Conservation (phyloP, 2,797 vertebrate genomes). For the Enoplosus armatus region DNA sequence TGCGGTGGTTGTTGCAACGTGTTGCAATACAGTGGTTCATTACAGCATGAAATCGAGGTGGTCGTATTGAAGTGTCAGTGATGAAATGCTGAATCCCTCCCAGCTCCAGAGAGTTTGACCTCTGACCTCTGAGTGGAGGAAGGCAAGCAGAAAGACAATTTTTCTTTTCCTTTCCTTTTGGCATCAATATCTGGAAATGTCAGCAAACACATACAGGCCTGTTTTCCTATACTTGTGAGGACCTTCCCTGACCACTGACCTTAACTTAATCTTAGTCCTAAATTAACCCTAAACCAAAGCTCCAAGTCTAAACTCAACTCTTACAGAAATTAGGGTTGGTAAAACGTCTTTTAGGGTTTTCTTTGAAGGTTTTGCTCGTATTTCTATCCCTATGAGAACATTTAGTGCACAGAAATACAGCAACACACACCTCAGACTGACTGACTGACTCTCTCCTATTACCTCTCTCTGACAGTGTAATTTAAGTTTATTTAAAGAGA, state of each 20-base stretch:
- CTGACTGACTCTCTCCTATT: neutral
- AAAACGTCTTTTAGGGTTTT: no score
- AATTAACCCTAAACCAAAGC: neutral
- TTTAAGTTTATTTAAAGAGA: neutral
- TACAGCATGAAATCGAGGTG: rapidly evolving
- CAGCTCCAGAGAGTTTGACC: conserved; percentile 7
- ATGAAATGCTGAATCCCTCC: neutral
- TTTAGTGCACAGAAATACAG: neutral
- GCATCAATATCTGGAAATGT: neutral
- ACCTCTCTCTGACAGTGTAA: neutral
- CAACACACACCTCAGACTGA: neutral
- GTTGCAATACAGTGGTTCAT: neutral
- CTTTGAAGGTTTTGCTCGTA: neutral
- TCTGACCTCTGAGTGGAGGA: conserved; percentile 10
- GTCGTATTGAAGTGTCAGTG: neutral
- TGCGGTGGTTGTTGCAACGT: neutral
- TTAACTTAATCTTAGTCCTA: neutral
- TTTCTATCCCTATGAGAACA: neutral
- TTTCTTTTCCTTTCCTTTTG: neutral
- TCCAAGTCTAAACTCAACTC: neutral
- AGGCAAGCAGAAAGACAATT: neutral
- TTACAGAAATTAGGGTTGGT: neutral
- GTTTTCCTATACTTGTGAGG: neutral
- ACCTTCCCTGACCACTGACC: neutral
- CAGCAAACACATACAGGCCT: conserved; percentile 3